phyloP scores from a whole-genome alignment of 2,113 vertebrate species.

The Sander vitreus region DNA sequence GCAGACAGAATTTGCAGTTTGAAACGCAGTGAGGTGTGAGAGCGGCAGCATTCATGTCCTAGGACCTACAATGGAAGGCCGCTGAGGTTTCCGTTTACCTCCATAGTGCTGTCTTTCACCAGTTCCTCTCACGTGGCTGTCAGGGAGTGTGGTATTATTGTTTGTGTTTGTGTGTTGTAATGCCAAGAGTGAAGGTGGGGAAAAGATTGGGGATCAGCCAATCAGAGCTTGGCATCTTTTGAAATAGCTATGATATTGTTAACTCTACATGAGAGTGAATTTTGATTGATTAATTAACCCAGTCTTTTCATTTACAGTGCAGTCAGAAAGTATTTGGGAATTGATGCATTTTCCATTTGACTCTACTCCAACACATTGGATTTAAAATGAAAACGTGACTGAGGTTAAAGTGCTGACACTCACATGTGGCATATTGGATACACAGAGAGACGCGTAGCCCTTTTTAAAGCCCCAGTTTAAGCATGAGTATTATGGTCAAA shows the following conservation, averaged over 20 bases:
- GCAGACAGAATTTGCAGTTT: constrained; percentile 65
- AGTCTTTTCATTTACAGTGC: not conserved
- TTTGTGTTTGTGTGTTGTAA: constrained; percentile 60
- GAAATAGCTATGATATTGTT: constrained; percentile 24
- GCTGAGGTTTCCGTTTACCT: constrained; percentile 76
- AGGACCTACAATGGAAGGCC: constrained; percentile 61
- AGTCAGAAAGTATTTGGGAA: constrained; percentile 1
- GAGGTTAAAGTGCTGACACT: not conserved
- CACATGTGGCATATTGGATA: not conserved
- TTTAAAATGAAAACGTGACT: not conserved
- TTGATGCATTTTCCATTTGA: not conserved
- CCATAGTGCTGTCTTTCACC: constrained; percentile 56
- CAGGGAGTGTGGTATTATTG: constrained; percentile 41
- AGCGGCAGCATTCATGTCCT: constrained; percentile 58
- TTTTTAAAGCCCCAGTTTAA: not conserved
- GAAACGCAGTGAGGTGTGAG: constrained; percentile 75
- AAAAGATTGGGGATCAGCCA: constrained; percentile 24
- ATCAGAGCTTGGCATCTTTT: constrained; percentile 8
- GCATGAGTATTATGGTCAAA: not conserved
- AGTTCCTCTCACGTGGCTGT: constrained; percentile 44
- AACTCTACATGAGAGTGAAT: not conserved
- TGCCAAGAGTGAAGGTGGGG: constrained; percentile 41
- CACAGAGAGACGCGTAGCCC: not conserved
- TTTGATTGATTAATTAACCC: constrained; percentile 31
- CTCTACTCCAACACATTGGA: not conserved